Evolutionary conservation across 2,888 invertebrate genomes (phyloP), one percentile per base, ranked within the genome.

Genomic region (Lasioglossum morio): DNA sequence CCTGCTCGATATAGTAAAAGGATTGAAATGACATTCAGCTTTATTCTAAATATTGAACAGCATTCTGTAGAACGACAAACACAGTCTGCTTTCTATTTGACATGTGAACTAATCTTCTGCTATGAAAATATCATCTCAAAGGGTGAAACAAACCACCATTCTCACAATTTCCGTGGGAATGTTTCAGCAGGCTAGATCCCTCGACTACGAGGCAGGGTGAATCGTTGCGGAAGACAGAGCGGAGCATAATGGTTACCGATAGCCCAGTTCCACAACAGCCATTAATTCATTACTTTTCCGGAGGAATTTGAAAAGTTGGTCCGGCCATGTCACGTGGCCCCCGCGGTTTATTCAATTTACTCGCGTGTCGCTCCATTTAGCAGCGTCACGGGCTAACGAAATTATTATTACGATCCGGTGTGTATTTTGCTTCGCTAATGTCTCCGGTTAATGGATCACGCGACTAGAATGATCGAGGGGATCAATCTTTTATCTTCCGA

Each of bases 331-430:
- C 66, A 66, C 30, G 34, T 19, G 66, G 19, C 34, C 1, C 34
- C 53, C 53, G 19, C 19, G 34, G 66, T 66, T 66, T 66, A 66
- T 66, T 66, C 66, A 34, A 66, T 69, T 40, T 74, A 74, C 66
- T 79, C 43, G 77, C 76, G 70, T 79, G 79, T 69, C 43, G 53
- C 72, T 34, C 40, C 46, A 53, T 48, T 34, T 34, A 66, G 19
- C 66, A 34, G 34, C 23, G 57, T 43, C 48, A 70, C 76, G 46
- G 23, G 69, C 23, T 79, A 83, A 85, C 70, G 30, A 79, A 79
- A 82, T 85, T 83, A 85, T 77, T 80, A 53, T 53, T 53, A 48
- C 40, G 69, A n/a, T 69, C 77, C 73, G 53, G 69, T 4, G 16
- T 30, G 30, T 77, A 77, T 66, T 85, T 60, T 66, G 53, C 76